phyloP scores from a whole-genome alignment of 64 coral and sea anemone species.

The Montipora cactus region DNA sequence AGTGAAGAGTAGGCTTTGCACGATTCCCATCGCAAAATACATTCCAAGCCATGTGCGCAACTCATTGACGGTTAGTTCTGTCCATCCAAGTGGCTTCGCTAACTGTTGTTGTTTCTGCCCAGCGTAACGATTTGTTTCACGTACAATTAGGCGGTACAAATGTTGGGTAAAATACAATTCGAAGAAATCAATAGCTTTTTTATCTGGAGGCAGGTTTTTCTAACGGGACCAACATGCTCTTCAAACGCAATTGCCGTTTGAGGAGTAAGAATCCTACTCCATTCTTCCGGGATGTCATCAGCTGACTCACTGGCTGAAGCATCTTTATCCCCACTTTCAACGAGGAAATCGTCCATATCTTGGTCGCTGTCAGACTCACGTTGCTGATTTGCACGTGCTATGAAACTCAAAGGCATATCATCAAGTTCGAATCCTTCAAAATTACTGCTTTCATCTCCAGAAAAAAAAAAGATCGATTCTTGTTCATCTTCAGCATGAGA shows the following conservation, averaged over 20 bases:
- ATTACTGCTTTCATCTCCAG: neutral
- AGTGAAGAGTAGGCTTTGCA: slow-evolving; percentile 29
- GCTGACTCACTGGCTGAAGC: neutral
- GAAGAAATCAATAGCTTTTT: neutral
- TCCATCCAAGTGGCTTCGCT: neutral
- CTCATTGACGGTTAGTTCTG: neutral
- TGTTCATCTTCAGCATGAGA: neutral
- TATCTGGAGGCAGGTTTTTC: neutral
- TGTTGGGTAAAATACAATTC: neutral
- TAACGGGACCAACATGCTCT: neutral
- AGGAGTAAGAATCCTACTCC: too few species aligned
- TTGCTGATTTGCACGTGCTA: neutral
- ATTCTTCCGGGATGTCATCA: neutral
- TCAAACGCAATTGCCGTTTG: neutral
- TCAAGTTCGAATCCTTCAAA: neutral
- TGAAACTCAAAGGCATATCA: neutral
- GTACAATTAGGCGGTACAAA: neutral
- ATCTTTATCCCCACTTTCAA: neutral
- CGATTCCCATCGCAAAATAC: slow-evolving; percentile 53
- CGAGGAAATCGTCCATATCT: neutral
- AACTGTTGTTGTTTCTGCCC: neutral
- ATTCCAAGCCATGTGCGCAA: neutral
- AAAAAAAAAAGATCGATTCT: too few species aligned
- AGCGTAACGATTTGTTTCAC: neutral
- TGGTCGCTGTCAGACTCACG: neutral